A percentile compares a stretch with the other conserved stretches of the same genome.
Evolutionary conservation across 92 coral and sea anemone genomes (phyloP).

Genomic region (Muricea muricata): DNA sequence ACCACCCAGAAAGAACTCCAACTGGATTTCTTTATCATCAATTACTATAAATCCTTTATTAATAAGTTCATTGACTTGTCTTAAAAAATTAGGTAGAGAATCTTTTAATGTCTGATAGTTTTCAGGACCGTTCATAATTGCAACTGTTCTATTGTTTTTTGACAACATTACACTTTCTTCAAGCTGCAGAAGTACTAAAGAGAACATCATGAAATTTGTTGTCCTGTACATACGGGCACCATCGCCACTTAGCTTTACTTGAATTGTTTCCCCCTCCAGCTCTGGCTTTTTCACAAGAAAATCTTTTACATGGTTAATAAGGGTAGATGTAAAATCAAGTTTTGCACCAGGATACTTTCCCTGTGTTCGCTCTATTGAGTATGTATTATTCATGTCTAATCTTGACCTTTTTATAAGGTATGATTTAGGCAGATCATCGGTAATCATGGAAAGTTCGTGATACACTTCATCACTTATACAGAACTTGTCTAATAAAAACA

Average conservation of each 20-base stretch:
- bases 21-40: slow-evolving; percentile 31
- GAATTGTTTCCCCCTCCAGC: slow-evolving; percentile 7
- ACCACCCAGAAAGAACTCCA: slow-evolving; percentile 58
- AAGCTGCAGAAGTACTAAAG: slow-evolving; percentile 53
- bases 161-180: slow-evolving; percentile 63
- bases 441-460: background rate
- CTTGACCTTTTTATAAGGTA: background rate
- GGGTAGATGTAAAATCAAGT: background rate
- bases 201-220: slow-evolving; percentile 66
- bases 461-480: background rate
- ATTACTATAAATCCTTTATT: background rate
- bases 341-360: slow-evolving; percentile 1
- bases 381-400: slow-evolving; percentile 7
- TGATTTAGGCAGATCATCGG: background rate
- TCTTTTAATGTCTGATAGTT: slow-evolving; percentile 47
- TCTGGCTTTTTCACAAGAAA: slow-evolving; percentile 5
- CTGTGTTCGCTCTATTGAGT: slow-evolving; percentile 25
- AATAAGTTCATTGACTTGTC: slow-evolving; percentile 42
- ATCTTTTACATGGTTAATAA: background rate
- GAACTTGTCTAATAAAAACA: background rate
- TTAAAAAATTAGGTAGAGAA: slow-evolving; percentile 40
- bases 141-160: slow-evolving; percentile 54
- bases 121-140: slow-evolving; percentile 60
- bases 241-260: slow-evolving; percentile 66
- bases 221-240: slow-evolving; percentile 60